Evolutionary conservation across 64 coral and sea anemone species (phyloP), one percentile per base, ranked within the genome.

Genomic region (Porites lutea): DNA sequence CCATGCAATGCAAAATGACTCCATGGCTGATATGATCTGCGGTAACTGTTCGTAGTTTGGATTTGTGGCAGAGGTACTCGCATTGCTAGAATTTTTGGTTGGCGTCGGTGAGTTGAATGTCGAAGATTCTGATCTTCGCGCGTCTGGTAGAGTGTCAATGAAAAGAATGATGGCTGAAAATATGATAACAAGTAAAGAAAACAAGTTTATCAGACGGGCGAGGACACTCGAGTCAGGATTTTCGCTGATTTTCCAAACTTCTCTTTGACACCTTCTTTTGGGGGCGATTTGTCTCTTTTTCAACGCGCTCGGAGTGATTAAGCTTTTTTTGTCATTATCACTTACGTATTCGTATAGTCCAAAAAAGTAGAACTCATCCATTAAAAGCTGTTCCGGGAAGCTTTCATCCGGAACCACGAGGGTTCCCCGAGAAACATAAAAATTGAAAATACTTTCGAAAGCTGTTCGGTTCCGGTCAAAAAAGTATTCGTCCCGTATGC

Each of bases 321-420:
- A 61, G 13, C 63, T 87, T 57, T 43, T 86, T 76, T 68, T 92
- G 21, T 65, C 61, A 49, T 62, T 1, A 18, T 79, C 43, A 18
- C 43, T 74, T 2, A 92, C 4, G 8, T 92, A 78, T 37, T 85
- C 58, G 44, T 86, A 92, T 48, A 92, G 50, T 12, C 90, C 90
- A 75, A 86, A 92, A 66, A 92, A 92, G 23, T 92, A 45, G 44
- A 92, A 78, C 60, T 92, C 90, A 44, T 92, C 90, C 4, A 70
- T 59, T 3, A 92, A 14, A 18, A 92, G 82, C 50, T 92, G 90
- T 92, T 86, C 82, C 1, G 90, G 90, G 27, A 66, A 92, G 49
- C 87, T 44, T 63, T 92, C 61, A 21, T 65, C 59, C 1, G 90
- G 90, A 51, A 86, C 15, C 1, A 87, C 59, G 6, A 92, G 12